phyloP scores from a whole-genome alignment of 2,113 vertebrate genomes.

The Siphamia tubifer region DNA sequence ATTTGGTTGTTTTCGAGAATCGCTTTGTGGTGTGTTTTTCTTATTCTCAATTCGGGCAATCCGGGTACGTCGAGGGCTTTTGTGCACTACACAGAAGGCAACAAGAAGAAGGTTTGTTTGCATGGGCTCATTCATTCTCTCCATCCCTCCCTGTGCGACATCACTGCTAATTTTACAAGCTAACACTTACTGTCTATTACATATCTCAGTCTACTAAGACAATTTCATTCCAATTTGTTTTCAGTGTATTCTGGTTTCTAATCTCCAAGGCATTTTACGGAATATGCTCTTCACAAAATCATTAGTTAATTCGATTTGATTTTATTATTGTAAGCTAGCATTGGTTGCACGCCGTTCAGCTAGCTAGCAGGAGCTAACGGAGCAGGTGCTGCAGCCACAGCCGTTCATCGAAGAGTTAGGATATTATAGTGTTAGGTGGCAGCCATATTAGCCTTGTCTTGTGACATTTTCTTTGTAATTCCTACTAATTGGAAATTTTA shows the following conservation, averaged over 20 bases:
- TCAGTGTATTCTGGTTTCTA: neutral
- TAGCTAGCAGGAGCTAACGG: conserved; percentile 31
- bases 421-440: conserved; percentile 18
- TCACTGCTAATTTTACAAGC: conserved; percentile 40
- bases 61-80: neutral
- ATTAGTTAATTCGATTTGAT: neutral
- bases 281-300: accelerated
- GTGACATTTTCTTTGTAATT: neutral
- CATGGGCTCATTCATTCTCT: conserved; percentile 46
- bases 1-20: neutral
- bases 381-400: conserved; percentile 51
- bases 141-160: conserved; percentile 39
- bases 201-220: neutral
- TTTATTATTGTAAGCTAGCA: conserved; percentile 24
- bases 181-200: conserved; percentile 12
- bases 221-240: neutral
- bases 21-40: neutral
- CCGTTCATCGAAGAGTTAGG: conserved; percentile 21
- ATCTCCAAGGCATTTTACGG: neutral
- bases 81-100: neutral
- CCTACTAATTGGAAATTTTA: too few species aligned
- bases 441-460: conserved; percentile 37
- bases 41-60: neutral
- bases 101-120: conserved; percentile 62
- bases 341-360: conserved; percentile 5